These are phyloP conservation scores for Sebastolobus alascanus DNA, from an alignment of 2,797 vertebrate species.

Conservation along the genomic window DNA sequence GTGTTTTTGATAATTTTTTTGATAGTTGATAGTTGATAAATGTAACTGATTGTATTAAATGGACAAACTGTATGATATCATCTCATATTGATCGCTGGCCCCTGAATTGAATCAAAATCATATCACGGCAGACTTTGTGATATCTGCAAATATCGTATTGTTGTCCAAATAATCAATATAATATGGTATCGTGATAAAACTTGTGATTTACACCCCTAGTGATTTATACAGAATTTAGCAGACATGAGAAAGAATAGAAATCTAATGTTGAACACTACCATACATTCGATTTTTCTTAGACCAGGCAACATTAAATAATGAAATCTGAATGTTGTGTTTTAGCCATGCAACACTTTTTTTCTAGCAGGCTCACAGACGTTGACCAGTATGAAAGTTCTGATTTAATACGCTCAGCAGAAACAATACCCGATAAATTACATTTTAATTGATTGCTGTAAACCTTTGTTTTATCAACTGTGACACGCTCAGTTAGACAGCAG, in stretches of 20 bases:
- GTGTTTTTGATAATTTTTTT: too few species aligned
- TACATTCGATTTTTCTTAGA: background rate
- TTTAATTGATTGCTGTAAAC: slow-evolving; percentile 67
- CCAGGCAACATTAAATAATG: background rate
- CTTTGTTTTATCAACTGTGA: slow-evolving; percentile 66
- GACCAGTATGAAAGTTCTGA: slow-evolving; percentile 29
- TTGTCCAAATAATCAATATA: too few species aligned
- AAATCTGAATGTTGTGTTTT: background rate
- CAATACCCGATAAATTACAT: slow-evolving; percentile 50
- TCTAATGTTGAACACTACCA: background rate
- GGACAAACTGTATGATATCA: too few species aligned
- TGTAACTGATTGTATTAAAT: too few species aligned
- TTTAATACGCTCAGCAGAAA: slow-evolving; percentile 44
- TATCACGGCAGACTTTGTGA: too few species aligned
- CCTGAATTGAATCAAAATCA: too few species aligned
- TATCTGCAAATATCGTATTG: too few species aligned
- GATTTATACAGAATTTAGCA: background rate
- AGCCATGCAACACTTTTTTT: background rate
- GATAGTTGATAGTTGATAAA: too few species aligned
- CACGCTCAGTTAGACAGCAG: slow-evolving; percentile 61
- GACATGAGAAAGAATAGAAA: background rate
- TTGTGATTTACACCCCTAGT: too few species aligned
- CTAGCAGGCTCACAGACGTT: background rate
- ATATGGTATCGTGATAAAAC: too few species aligned
- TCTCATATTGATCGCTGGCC: too few species aligned